Percentiles rank a stretch among this genome's conserved stretches.
These are phyloP conservation scores for Beris chalybata DNA, from an alignment of 2,888 invertebrate genomes.

Conservation along the genomic window DNA sequence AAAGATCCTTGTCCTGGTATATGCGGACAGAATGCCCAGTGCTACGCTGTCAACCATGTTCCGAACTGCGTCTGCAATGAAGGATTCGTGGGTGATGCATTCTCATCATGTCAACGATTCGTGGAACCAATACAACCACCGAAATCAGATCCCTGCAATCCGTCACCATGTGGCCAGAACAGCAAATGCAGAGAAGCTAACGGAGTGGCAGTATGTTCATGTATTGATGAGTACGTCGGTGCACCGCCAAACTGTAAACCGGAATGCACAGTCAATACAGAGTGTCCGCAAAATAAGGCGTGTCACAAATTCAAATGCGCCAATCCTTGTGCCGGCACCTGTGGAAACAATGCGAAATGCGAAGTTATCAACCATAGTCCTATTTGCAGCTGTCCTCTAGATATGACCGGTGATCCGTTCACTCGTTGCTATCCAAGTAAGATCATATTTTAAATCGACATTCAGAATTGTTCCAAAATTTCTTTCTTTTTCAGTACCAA, in stretches of 20 bases:
- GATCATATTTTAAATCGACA: constrained; percentile 28
- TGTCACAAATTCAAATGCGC: constrained; percentile 81
- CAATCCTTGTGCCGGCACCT: constrained; percentile 81
- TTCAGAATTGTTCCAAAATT: constrained; percentile 43
- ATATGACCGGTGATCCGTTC: constrained; percentile 80
- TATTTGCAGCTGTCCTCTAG: constrained; percentile 74
- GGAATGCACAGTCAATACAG: constrained; percentile 80
- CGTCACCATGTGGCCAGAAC: constrained; percentile 80
- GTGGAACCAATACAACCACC: constrained; percentile 46
- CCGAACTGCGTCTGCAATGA: constrained; percentile 80
- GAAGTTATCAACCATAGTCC: constrained; percentile 81
- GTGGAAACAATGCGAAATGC: constrained; percentile 76
- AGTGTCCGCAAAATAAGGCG: constrained; percentile 76
- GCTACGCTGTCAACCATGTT: constrained; percentile 80
- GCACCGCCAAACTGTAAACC: constrained; percentile 79
- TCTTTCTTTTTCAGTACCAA: constrained; percentile 17
- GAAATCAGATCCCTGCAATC: constrained; percentile 64
- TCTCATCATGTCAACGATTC: constrained; percentile 58
- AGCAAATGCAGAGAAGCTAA: constrained; percentile 75
- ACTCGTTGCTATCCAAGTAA: constrained; percentile 67
- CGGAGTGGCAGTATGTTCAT: constrained; percentile 76
- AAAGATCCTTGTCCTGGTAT: constrained; percentile 83
- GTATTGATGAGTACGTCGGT: constrained; percentile 72
- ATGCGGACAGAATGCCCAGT: constrained; percentile 81
- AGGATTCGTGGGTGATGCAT: constrained; percentile 76